phyloP scores from a whole-genome alignment of 2,797 vertebrate genomes.

The Syngnathus acus region DNA sequence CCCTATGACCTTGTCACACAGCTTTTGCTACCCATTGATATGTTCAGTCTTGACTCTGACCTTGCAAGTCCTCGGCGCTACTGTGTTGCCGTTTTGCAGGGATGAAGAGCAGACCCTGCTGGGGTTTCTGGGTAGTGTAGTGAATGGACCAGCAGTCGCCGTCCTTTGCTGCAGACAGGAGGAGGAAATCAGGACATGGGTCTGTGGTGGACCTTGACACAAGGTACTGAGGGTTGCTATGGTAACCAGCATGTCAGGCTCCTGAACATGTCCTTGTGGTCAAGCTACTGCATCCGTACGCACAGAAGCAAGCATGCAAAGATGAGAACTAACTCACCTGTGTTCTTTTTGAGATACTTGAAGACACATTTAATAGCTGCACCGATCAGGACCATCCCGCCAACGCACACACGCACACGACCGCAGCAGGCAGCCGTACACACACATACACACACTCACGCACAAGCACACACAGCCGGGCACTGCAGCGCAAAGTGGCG shows the following conservation, averaged over 20 bases:
- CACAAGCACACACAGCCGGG: slow-evolving; percentile 3
- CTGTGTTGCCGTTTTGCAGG: slow-evolving; percentile 56
- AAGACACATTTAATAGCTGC: slow-evolving; percentile 56
- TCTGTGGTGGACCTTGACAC: neutral
- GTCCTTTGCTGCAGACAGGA: slow-evolving; percentile 73
- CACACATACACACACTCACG: slow-evolving; percentile 15
- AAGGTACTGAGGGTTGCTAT: slow-evolving; percentile 9
- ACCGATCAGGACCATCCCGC: slow-evolving; percentile 60
- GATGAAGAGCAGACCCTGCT: slow-evolving; percentile 85
- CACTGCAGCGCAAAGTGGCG: neutral
- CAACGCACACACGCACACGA: slow-evolving; percentile 15
- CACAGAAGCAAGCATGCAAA: neutral
- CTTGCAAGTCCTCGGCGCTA: slow-evolving; percentile 63
- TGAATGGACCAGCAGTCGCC: slow-evolving; percentile 90
- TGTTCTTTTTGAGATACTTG: slow-evolving; percentile 42
- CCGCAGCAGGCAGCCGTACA: slow-evolving; percentile 7
- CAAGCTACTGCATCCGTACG: neutral
- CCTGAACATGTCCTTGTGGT: neutral
- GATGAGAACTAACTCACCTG: slow-evolving; percentile 40
- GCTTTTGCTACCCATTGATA: neutral
- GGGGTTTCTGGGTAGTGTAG: slow-evolving; percentile 86
- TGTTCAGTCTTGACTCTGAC: slow-evolving; percentile 56
- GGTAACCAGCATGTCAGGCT: slow-evolving; percentile 11
- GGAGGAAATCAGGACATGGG: slow-evolving; percentile 31
- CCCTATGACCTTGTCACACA: neutral